phyloP scores from a whole-genome alignment of 2,888 invertebrate genomes.

The Drepana falcataria region DNA sequence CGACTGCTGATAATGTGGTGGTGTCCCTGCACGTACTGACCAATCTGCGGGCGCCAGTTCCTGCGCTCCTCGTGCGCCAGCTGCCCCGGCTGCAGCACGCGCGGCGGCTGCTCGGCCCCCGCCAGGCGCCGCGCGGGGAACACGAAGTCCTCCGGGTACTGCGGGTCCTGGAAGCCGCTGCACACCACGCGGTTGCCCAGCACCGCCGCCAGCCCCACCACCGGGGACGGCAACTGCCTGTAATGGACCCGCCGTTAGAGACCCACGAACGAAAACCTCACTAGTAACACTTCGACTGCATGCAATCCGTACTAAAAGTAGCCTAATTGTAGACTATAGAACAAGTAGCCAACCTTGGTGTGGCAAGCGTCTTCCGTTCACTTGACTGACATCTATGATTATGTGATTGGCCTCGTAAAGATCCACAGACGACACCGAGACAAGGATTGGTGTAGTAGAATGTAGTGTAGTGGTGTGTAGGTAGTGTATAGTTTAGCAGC shows the following conservation, averaged over 20 bases:
- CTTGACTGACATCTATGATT: no score
- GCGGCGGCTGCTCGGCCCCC: constrained; percentile 84
- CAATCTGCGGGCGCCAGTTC: constrained; percentile 88
- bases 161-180: constrained; percentile 88
- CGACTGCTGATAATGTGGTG: no score
- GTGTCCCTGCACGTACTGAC: constrained; percentile 41
- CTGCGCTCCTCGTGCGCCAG: constrained; percentile 80
- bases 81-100: constrained; percentile 88
- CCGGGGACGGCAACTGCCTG: constrained; percentile 84
- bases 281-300: no score
- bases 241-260: constrained; percentile 2
- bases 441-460: no score
- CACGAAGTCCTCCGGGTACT: constrained; percentile 84
- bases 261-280: background rate
- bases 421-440: no score
- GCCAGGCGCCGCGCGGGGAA: constrained; percentile 86
- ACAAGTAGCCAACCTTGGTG: no score
- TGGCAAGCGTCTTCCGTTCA: no score
- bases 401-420: no score
- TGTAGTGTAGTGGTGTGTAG: no score
- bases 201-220: constrained; percentile 82
- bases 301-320: no score
- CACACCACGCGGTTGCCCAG: constrained; percentile 80
- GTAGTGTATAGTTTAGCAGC: no score
- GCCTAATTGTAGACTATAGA: no score